Percentiles rank a stretch among this genome's conserved stretches.
Conservation (phyloP, 2,888 invertebrate genomes). For the Boloria selene region DNA sequence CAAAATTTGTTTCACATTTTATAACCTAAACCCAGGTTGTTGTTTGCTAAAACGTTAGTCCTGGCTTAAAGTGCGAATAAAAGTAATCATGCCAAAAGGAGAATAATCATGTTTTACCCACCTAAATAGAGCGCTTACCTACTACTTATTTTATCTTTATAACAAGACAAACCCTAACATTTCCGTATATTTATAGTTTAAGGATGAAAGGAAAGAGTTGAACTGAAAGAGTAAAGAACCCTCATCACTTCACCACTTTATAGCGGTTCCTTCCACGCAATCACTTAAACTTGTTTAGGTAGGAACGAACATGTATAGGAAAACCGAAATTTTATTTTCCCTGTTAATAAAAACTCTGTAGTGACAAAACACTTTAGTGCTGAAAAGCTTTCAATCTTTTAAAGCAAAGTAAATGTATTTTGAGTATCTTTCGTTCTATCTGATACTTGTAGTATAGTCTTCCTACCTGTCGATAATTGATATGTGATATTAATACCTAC, state of each 20-base stretch:
- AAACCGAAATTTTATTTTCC: slow-evolving; percentile 1
- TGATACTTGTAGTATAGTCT: no score
- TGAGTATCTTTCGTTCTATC: not conserved
- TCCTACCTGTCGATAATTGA: no score
- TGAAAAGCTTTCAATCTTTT: not conserved
- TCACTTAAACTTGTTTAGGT: slow-evolving; percentile 17
- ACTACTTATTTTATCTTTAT: not conserved
- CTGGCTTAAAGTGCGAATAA: no score
- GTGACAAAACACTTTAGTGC: not conserved
- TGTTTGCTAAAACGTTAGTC: no score
- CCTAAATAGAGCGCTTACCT: not conserved
- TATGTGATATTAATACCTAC: no score
- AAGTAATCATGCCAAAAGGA: no score
- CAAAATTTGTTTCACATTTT: no score
- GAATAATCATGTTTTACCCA: no score
- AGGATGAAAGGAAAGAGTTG: slow-evolving; percentile 9
- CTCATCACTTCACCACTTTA: slow-evolving; percentile 5
- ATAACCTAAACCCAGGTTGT: no score
- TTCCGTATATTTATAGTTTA: slow-evolving; percentile 7
- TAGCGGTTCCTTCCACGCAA: slow-evolving; percentile 10
- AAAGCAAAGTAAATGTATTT: not conserved
- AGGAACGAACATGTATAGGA: not conserved
- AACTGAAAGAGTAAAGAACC: not conserved
- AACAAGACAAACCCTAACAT: not conserved
- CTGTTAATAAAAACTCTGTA: slow-evolving; percentile 4